These are phyloP conservation scores for Sebastes kiyomatsui DNA, from an alignment of 2,797 vertebrate genomes.

Conservation along the genomic window DNA sequence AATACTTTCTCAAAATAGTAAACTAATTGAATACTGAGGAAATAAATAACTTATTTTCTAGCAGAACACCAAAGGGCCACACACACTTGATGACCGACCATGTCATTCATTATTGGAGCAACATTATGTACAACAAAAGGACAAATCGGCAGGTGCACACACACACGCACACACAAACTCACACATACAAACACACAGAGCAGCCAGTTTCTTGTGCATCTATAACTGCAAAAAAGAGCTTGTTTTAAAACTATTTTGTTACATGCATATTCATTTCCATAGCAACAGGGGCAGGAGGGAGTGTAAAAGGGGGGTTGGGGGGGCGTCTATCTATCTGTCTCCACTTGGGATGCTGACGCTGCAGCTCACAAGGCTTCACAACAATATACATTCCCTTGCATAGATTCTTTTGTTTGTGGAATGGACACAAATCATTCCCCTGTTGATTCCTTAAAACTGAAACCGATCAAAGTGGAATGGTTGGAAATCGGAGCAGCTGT, in stretches of 20 bases:
- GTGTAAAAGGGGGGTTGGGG: neutral
- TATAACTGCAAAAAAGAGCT: slow-evolving; percentile 39
- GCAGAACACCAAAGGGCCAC: slow-evolving; percentile 62
- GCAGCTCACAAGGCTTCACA: slow-evolving; percentile 43
- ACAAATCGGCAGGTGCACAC: slow-evolving; percentile 36
- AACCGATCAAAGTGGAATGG: slow-evolving; percentile 39
- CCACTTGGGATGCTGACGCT: slow-evolving; percentile 13
- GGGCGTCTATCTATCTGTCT: slow-evolving; percentile 11
- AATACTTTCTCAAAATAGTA: slow-evolving; percentile 49
- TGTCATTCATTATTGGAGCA: slow-evolving; percentile 32
- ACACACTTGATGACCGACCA: slow-evolving; percentile 25
- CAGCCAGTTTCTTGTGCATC: slow-evolving; percentile 63
- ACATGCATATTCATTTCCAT: slow-evolving; percentile 77
- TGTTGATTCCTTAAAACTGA: slow-evolving; percentile 28
- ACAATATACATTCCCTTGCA: slow-evolving; percentile 76
- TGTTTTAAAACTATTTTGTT: slow-evolving; percentile 51
- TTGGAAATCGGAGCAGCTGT: slow-evolving; percentile 49
- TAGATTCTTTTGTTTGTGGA: slow-evolving; percentile 78
- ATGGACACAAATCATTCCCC: slow-evolving; percentile 60
- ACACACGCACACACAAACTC: neutral
- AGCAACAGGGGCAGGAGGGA: slow-evolving; percentile 35
- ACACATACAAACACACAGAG: slow-evolving; percentile 16
- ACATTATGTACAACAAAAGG: slow-evolving; percentile 36
- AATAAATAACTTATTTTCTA: slow-evolving; percentile 62
- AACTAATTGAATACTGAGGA: slow-evolving; percentile 50